These are phyloP conservation scores for Etheostoma cragini DNA, from an alignment of 2,113 vertebrate genomes.

Conservation along the genomic window DNA sequence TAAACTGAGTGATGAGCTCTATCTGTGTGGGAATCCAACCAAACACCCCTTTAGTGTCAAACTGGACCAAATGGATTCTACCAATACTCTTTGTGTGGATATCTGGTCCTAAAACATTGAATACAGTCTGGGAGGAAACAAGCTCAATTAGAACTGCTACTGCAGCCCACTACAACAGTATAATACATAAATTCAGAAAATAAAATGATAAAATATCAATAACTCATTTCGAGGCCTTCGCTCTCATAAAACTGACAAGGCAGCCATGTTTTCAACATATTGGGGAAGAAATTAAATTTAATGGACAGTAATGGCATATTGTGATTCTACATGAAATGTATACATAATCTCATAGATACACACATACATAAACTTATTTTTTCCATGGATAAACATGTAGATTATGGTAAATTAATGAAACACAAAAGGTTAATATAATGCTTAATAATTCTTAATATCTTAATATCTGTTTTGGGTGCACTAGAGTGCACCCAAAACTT, in stretches of 20 bases:
- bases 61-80: conserved; percentile 87
- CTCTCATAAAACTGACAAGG: not conserved
- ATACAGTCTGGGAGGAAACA: conserved; percentile 80
- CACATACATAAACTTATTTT: not conserved
- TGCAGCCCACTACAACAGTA: not conserved
- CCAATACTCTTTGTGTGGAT: conserved; percentile 79
- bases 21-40: conserved; percentile 86
- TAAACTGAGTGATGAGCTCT: conserved; percentile 81
- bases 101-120: conserved; percentile 88
- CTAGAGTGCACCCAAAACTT: not conserved
- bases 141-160: not conserved
- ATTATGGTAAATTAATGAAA: not conserved
- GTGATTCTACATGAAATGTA: not conserved
- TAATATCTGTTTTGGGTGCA: not conserved
- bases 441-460: too few species aligned
- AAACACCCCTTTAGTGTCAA: conserved; percentile 86
- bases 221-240: not conserved
- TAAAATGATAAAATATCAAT: not conserved
- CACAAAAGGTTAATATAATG: too few species aligned
- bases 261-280: not conserved
- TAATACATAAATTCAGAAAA: conserved; percentile 8
- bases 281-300: not conserved
- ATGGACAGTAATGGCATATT: not conserved
- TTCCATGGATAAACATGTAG: not conserved
- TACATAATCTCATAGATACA: too few species aligned